phyloP scores from a whole-genome alignment of 2,797 vertebrate genomes.

The Hydrophis major region DNA sequence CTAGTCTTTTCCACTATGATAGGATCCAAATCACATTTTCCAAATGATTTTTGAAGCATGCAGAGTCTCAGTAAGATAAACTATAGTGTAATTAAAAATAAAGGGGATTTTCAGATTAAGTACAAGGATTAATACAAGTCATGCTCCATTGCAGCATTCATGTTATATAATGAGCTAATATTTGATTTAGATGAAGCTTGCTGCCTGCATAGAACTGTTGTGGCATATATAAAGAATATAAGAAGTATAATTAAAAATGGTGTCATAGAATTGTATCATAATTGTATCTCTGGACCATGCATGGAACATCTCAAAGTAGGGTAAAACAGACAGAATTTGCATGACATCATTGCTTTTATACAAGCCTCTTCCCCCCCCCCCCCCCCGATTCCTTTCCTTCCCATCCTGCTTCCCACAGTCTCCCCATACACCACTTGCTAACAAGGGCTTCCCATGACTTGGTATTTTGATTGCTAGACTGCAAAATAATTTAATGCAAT shows the following conservation, averaged over 20 bases:
- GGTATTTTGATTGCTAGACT: background rate
- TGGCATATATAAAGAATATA: background rate
- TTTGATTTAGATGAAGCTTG: background rate
- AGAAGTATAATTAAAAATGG: background rate
- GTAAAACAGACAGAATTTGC: background rate
- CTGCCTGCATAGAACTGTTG: background rate
- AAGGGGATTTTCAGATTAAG: background rate
- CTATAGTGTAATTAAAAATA: background rate
- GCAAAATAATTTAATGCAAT: background rate
- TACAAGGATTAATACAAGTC: background rate
- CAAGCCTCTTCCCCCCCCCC: background rate
- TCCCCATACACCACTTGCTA: background rate
- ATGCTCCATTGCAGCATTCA: background rate
- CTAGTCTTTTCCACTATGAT: background rate
- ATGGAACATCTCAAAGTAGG: background rate
- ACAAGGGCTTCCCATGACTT: background rate
- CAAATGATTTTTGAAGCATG: background rate
- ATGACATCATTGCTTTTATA: background rate
- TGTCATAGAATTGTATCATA: background rate
- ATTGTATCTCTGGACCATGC: background rate
- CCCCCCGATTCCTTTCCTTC: background rate
- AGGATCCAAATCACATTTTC: background rate
- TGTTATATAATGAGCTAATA: background rate
- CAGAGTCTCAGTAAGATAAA: background rate
- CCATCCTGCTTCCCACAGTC: background rate